A percentile compares a stretch with the other conserved stretches of the same genome.
These are phyloP conservation scores for Globia sparganii DNA, from an alignment of 2,888 invertebrate species.

Conservation along the genomic window DNA sequence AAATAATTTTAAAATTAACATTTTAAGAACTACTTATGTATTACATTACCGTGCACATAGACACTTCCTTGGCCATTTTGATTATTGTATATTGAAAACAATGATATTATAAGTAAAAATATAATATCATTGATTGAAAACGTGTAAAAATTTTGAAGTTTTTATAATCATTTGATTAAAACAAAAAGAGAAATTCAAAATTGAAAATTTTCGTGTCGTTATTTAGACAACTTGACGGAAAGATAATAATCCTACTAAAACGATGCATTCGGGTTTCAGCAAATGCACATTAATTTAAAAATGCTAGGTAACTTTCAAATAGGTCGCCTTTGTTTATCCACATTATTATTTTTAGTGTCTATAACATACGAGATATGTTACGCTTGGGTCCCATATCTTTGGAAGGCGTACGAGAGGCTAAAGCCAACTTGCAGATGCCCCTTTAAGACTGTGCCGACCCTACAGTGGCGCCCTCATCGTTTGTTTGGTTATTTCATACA, in stretches of 20 bases:
- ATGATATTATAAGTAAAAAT: no score
- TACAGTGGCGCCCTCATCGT: no score
- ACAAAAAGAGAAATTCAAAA: slow-evolving; percentile 60
- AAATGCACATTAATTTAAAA: not conserved
- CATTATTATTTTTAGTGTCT: not conserved
- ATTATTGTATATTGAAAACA: slow-evolving; percentile 57
- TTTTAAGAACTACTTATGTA: not conserved
- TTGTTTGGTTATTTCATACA: no score
- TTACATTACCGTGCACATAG: slow-evolving; percentile 86
- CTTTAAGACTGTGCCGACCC: no score
- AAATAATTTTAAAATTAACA: not conserved
- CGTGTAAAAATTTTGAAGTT: slow-evolving; percentile 54
- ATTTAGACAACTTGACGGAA: slow-evolving; percentile 47
- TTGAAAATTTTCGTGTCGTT: slow-evolving; percentile 50
- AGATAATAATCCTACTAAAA: not conserved
- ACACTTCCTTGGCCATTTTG: slow-evolving; percentile 87
- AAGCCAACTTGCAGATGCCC: not conserved
- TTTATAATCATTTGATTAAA: slow-evolving; percentile 34
- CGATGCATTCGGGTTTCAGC: slow-evolving; percentile 25
- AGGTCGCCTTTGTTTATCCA: not conserved
- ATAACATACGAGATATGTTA: no score
- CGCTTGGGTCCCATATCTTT: not conserved
- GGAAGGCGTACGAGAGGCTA: not conserved
- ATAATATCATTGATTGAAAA: no score
- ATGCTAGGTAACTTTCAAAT: not conserved